Conservation (phyloP, 2,113 vertebrate genomes). For the Heteronetta atricapilla region DNA sequence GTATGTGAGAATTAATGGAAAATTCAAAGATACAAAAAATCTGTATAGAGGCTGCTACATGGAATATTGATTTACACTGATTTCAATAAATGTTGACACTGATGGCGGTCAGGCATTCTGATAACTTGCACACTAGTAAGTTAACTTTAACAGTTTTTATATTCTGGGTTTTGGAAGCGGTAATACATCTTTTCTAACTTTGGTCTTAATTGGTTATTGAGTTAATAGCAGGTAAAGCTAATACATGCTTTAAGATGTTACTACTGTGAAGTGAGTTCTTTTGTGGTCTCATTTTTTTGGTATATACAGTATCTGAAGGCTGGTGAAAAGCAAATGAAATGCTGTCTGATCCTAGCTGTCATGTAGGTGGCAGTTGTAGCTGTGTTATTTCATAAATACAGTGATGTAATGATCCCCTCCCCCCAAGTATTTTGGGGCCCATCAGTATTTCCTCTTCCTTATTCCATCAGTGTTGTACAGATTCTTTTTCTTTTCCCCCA, state of each 20-base stretch:
- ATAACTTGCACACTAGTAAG: background rate
- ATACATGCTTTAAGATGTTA: background rate
- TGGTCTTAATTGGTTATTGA: background rate
- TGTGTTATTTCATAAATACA: background rate
- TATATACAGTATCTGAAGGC: background rate
- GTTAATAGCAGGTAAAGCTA: background rate
- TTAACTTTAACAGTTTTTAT: background rate
- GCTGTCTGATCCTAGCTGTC: background rate
- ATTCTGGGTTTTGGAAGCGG: background rate
- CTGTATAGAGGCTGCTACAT: rapidly evolving
- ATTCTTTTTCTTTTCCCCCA: background rate
- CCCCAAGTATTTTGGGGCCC: rapidly evolving
- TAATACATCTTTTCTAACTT: background rate
- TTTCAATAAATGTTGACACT: background rate
- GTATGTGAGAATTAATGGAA: background rate
- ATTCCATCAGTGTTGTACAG: background rate
- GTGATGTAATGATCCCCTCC: background rate
- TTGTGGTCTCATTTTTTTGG: background rate
- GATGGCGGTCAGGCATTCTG: background rate
- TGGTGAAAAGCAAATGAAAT: background rate
- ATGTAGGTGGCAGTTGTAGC: background rate
- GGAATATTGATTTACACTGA: background rate
- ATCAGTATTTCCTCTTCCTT: background rate
- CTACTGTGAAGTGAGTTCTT: background rate
- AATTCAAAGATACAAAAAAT: background rate